phyloP scores from a whole-genome alignment of 2,113 vertebrate genomes.

The Solea solea region DNA sequence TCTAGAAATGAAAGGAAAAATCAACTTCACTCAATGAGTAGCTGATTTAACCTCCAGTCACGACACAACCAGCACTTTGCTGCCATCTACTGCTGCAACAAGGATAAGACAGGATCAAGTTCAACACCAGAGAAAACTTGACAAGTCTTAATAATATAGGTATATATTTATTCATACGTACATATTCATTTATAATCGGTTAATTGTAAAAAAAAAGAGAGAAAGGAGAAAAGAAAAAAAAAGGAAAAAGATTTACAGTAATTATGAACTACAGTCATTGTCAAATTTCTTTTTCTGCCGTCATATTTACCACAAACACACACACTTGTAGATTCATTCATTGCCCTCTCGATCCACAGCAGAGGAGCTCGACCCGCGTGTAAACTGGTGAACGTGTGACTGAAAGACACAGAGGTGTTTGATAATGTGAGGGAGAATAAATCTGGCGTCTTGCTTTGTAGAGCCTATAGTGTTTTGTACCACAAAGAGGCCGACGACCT shows the following conservation, averaged over 20 bases:
- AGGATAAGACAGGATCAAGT: not conserved
- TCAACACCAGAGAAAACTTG: slow-evolving; percentile 32
- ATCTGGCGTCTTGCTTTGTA: not conserved
- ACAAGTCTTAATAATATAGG: slow-evolving; percentile 84
- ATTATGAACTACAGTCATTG: slow-evolving; percentile 81
- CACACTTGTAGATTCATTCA: slow-evolving; percentile 43
- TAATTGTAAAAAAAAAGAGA: slow-evolving; percentile 81
- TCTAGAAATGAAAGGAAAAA: no score
- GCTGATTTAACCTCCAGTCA: not conserved
- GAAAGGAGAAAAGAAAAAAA: slow-evolving; percentile 31
- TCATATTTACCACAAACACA: slow-evolving; percentile 48
- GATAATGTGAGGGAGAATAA: slow-evolving; percentile 5
- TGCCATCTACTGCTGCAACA: slow-evolving; percentile 58
- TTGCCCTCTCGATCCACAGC: slow-evolving; percentile 4
- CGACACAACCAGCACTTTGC: slow-evolving; percentile 10
- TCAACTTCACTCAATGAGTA: no score
- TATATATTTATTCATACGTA: slow-evolving; percentile 87
- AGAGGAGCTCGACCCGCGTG: not conserved
- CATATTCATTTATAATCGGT: slow-evolving; percentile 82
- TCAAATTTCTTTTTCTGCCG: slow-evolving; percentile 70
- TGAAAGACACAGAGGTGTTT: slow-evolving; percentile 18
- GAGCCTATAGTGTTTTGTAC: slow-evolving; percentile 59
- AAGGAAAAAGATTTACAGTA: slow-evolving; percentile 76
- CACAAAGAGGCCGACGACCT: slow-evolving; percentile 9
- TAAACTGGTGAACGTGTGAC: slow-evolving; percentile 46